Percentiles rank a stretch among this genome's conserved stretches.
These are phyloP conservation scores for Phodopus roborovskii DNA, from an alignment of 2,113 vertebrate genomes.

Conservation along the genomic window DNA sequence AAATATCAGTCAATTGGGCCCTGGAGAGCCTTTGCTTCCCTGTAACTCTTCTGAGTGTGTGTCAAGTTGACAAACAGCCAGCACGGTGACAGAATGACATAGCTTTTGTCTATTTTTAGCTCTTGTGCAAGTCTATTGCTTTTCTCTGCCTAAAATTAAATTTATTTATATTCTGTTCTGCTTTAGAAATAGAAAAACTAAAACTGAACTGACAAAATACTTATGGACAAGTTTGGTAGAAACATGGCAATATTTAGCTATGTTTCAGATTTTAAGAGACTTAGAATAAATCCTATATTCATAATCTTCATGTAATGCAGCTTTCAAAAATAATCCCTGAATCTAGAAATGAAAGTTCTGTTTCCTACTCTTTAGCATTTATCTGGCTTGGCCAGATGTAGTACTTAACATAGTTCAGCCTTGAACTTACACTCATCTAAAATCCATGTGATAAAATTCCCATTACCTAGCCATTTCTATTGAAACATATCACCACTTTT, in stretches of 20 bases:
- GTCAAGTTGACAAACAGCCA: background rate
- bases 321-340: background rate
- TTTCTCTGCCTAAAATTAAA: background rate
- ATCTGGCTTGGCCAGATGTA: background rate
- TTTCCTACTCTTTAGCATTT: background rate
- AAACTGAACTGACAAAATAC: background rate
- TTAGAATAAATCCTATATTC: background rate
- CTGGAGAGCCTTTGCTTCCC: background rate
- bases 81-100: too few species aligned
- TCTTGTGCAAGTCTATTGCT: background rate
- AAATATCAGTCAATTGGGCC: background rate
- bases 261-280: background rate
- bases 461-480: background rate
- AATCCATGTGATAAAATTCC: background rate
- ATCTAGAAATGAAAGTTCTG: background rate
- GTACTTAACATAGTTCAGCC: background rate
- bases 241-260: background rate
- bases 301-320: background rate
- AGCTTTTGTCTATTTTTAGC: background rate
- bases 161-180: background rate
- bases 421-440: background rate
- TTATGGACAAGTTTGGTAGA: background rate
- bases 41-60: background rate
- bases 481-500: background rate
- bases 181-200: background rate